phyloP scores from a whole-genome alignment of 2,113 vertebrate genomes.

The Saccopteryx leptura region DNA sequence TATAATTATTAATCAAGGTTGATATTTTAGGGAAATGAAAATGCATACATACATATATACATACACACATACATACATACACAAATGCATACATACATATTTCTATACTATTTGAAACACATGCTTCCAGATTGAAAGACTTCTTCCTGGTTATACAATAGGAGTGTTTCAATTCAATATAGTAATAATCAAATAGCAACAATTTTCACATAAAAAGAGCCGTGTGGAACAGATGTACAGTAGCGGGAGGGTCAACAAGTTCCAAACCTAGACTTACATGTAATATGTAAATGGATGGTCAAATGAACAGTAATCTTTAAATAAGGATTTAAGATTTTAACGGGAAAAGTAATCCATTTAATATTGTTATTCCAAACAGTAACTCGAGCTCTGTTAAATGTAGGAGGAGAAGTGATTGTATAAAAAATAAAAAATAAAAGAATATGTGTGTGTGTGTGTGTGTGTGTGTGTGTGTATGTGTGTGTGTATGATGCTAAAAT shows the following conservation, averaged over 20 bases:
- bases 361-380: not conserved
- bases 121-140: conserved; percentile 62
- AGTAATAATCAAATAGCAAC: conserved; percentile 74
- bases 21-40: conserved; percentile 79
- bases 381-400: not conserved
- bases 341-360: conserved; percentile 1
- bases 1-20: conserved; percentile 89
- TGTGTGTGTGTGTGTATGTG: too few relatives aligned
- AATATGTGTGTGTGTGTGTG: too few relatives aligned
- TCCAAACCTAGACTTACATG: not conserved
- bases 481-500: not conserved
- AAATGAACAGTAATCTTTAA: conserved; percentile 28
- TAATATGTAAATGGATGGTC: not conserved
- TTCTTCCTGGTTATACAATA: conserved; percentile 65
- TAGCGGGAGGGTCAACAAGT: not conserved
- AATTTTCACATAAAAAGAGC: conserved; percentile 39
- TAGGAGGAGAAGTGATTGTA: not conserved
- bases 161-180: conserved; percentile 69
- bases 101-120: conserved; percentile 72
- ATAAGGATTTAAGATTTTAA: conserved; percentile 36
- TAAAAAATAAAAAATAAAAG: not conserved
- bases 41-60: conserved; percentile 73
- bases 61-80: not conserved
- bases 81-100: conserved; percentile 75
- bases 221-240: not conserved